Evolutionary conservation across 92 coral and sea anemone species (phyloP).

Genomic region (Isaurus tuberculatus): DNA sequence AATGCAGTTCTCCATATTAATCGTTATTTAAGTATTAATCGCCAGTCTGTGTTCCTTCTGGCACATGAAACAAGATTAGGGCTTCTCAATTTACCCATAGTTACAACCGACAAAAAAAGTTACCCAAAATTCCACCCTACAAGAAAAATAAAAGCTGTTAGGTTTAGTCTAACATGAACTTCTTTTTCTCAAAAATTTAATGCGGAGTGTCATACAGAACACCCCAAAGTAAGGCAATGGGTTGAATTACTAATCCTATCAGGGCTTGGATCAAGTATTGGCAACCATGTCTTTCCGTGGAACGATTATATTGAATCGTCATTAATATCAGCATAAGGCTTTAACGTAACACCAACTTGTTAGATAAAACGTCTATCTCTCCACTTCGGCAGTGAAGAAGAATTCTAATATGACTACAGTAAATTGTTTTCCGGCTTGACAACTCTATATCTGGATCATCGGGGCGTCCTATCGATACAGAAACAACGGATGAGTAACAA

Average conservation of each 20-base stretch:
- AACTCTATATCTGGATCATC: conserved; percentile 31
- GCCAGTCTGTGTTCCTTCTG: not conserved
- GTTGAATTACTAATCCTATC: too few species aligned
- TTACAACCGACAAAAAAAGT: too few species aligned
- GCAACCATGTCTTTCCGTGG: too few species aligned
- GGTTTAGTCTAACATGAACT: not conserved
- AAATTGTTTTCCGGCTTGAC: not conserved
- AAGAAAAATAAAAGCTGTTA: too few species aligned
- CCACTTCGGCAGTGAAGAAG: not conserved
- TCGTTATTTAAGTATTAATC: too few species aligned
- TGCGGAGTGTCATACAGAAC: too few species aligned
- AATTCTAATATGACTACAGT: not conserved
- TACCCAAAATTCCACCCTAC: not conserved
- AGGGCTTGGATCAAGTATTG: too few species aligned
- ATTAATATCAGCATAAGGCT: too few species aligned
- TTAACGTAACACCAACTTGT: not conserved
- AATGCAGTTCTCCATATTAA: not conserved
- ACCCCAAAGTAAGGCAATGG: too few species aligned
- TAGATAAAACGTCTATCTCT: too few species aligned
- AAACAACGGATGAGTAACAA: not conserved
- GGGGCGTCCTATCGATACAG: conserved; percentile 13
- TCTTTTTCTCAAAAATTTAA: not conserved
- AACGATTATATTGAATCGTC: too few species aligned
- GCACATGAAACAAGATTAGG: not conserved
- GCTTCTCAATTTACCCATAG: too few species aligned